These are phyloP conservation scores for Eupristina koningsbergeri DNA, from an alignment of 1,140 invertebrate species.

Conservation along the genomic window DNA sequence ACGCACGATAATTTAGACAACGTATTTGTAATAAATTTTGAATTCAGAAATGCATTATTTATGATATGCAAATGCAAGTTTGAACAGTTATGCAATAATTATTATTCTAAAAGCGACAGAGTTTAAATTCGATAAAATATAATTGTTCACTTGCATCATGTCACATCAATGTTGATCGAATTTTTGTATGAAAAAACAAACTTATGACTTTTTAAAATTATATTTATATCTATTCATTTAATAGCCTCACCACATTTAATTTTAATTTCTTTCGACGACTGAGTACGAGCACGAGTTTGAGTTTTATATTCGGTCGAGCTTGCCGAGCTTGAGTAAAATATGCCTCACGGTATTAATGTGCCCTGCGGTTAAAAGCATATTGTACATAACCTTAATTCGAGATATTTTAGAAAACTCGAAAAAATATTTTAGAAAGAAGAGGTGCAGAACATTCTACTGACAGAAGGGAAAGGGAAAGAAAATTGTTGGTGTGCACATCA, in stretches of 20 bases:
- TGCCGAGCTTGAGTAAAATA: background rate
- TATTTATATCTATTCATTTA: too few relatives aligned
- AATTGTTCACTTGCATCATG: background rate
- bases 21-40: background rate
- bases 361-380: background rate
- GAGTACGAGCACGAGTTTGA: background rate
- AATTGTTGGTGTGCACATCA: background rate
- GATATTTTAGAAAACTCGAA: too few relatives aligned
- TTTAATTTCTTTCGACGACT: too few relatives aligned
- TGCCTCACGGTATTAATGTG: background rate
- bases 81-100: background rate
- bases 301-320: background rate
- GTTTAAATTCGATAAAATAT: background rate
- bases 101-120: background rate
- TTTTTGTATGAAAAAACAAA: too few relatives aligned
- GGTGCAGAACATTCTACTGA: background rate
- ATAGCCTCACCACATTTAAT: background rate
- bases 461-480: background rate
- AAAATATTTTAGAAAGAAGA: too few relatives aligned
- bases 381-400: background rate
- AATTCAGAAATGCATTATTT: background rate
- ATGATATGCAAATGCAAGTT: background rate
- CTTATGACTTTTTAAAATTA: too few relatives aligned
- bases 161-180: too few relatives aligned
- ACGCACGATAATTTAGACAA: background rate